Conservation (phyloP, 2,888 invertebrate genomes). For the Rhagonycha fulva region DNA sequence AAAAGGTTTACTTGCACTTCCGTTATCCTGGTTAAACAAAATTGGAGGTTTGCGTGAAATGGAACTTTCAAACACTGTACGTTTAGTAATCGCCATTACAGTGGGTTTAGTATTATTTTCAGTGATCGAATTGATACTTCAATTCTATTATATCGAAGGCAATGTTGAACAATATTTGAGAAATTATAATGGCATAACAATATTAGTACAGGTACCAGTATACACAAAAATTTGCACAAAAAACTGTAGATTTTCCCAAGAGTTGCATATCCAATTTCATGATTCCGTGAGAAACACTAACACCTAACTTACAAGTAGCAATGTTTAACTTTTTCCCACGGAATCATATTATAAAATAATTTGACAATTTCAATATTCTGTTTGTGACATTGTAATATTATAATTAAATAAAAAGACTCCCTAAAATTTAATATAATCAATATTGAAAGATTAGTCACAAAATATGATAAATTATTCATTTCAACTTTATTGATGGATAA, state of each 20-base stretch:
- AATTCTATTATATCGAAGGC: neutral
- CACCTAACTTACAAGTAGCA: neutral
- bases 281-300: neutral
- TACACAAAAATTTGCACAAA: too few species aligned
- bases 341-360: too few species aligned
- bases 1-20: neutral
- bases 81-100: neutral
- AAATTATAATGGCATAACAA: neutral
- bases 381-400: too few species aligned
- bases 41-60: neutral
- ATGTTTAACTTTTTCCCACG: neutral
- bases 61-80: neutral
- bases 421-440: too few species aligned
- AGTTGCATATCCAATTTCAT: too few species aligned
- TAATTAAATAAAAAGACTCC: too few species aligned
- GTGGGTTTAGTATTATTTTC: neutral
- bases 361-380: too few species aligned
- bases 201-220: neutral
- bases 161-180: neutral
- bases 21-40: neutral
- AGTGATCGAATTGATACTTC: neutral
- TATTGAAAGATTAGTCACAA: too few species aligned
- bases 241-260: too few species aligned
- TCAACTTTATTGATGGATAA: too few species aligned
- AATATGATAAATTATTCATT: too few species aligned